These are phyloP conservation scores for Gallinago solitaria DNA, from an alignment of 2,797 vertebrate species.

Conservation along the genomic window DNA sequence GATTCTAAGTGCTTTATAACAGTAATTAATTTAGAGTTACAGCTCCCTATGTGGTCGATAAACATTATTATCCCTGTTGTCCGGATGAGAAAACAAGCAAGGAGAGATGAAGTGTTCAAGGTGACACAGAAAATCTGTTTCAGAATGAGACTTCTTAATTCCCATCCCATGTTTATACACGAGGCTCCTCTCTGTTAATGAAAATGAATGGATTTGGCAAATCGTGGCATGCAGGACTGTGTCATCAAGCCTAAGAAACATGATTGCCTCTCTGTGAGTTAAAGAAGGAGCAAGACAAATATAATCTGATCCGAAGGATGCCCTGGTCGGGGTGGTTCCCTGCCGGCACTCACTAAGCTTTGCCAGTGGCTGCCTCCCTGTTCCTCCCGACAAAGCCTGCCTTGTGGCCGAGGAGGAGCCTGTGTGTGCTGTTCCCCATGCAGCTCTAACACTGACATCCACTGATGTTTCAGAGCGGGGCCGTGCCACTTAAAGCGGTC, in stretches of 20 bases:
- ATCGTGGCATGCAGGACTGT: background rate
- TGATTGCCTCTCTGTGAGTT: background rate
- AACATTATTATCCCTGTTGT: background rate
- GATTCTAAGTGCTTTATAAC: background rate
- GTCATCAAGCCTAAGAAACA: background rate
- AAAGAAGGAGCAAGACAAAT: background rate
- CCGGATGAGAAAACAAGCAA: background rate
- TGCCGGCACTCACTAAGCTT: background rate
- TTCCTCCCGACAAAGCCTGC: background rate
- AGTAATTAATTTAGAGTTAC: background rate
- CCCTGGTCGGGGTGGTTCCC: background rate
- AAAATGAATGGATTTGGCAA: background rate
- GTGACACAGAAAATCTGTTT: background rate
- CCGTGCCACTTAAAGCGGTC: background rate
- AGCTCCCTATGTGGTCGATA: background rate
- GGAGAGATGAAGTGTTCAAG: background rate
- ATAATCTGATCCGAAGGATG: background rate
- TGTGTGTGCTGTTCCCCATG: background rate
- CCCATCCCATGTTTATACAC: background rate
- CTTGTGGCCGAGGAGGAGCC: background rate
- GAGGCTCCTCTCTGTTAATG: background rate
- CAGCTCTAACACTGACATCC: background rate
- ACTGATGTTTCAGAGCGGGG: background rate
- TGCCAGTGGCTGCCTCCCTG: background rate
- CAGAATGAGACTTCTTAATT: background rate